Evolutionary conservation across 37 sponge, comb jelly and placozoan species (phyloP), one percentile per base, ranked within the genome.

Genomic region (Chondrilla cf. caribensis): DNA sequence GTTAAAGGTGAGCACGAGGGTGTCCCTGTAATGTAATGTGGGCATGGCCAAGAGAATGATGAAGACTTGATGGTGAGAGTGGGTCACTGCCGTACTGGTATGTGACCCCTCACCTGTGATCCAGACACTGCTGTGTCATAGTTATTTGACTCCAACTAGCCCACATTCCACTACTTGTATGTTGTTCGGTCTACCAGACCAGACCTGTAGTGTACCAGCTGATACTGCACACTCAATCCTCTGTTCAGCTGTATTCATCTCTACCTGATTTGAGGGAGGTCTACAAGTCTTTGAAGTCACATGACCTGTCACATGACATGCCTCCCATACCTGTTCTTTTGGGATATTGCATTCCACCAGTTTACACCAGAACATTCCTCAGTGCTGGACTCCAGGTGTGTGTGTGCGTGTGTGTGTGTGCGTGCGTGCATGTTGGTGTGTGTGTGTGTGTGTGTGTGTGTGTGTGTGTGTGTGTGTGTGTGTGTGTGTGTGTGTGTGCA

Each of bases 31-130:
- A 44, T 77, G 5, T 51, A 55, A 24, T 24, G 29, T 24, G 54
- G 64, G 64, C 15, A n/a, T 19, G 64, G 29, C 15, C 29, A 6
- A 39, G 76, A 39, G 44, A 39, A 39, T 67, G 68, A 67, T 67
- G 68, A 67, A 67, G 29, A 33, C 3, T 33, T 39, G 2, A 21
- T 36, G 76, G 76, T 42, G 76, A 73, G 76, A 73, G 76, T 42
- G 44, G 17, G 42, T 73, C 76, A 73, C 44, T 73, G 68, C 73
- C 59, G 81, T 81, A 44, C 67, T 86, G 29, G 86, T 40, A 47
- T 42, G 44, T 43, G 44, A 42, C 38, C 44, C 2, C 76, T 73
- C 76, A 2, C 44, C 22, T 6, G 64, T 62, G 64, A 29, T n/a
- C 64, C 64, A 15, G 76, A 40, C 76, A 73, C 76, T 73, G 2